Evolutionary conservation across 2,888 invertebrate species (phyloP).

Genomic region (Melolontha melolontha): DNA sequence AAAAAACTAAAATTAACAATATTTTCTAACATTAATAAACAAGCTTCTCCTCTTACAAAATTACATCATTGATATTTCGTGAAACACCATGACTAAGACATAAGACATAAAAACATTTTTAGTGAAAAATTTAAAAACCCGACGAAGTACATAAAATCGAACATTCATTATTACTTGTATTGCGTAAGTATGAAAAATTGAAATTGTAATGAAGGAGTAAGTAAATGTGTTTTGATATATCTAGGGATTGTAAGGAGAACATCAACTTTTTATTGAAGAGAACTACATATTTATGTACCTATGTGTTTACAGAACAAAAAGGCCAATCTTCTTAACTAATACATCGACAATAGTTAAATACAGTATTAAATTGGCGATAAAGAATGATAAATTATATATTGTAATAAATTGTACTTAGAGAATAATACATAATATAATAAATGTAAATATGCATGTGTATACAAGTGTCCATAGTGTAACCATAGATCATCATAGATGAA

Average conservation of each 20-base stretch:
- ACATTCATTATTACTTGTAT: too few relatives aligned
- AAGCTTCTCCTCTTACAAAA: constrained; percentile 26
- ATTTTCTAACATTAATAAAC: constrained; percentile 30
- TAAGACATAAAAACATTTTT: too few relatives aligned
- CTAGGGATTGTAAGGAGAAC: too few relatives aligned
- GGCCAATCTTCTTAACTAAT: constrained; percentile 18
- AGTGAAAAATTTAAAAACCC: too few relatives aligned
- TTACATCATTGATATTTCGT: constrained; percentile 23
- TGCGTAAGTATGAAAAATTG: too few relatives aligned
- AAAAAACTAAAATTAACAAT: constrained; percentile 51
- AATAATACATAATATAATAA: constrained; percentile 2
- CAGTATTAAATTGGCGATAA: constrained; percentile 32
- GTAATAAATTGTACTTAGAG: constrained; percentile 11
- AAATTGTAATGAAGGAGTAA: too few relatives aligned
- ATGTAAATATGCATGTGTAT: too few relatives aligned
- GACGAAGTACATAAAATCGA: too few relatives aligned
- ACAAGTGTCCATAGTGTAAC: too few relatives aligned
- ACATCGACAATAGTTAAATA: constrained; percentile 25
- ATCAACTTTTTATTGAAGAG: background rate
- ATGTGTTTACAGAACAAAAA: background rate
- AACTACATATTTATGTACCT: constrained; percentile 1
- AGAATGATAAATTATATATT: constrained; percentile 23
- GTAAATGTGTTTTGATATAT: too few relatives aligned
- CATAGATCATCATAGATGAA: too few relatives aligned
- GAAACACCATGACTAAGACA: background rate